Conservation (phyloP, 2,113 vertebrate genomes). For the Malurus alboscapulatus region DNA sequence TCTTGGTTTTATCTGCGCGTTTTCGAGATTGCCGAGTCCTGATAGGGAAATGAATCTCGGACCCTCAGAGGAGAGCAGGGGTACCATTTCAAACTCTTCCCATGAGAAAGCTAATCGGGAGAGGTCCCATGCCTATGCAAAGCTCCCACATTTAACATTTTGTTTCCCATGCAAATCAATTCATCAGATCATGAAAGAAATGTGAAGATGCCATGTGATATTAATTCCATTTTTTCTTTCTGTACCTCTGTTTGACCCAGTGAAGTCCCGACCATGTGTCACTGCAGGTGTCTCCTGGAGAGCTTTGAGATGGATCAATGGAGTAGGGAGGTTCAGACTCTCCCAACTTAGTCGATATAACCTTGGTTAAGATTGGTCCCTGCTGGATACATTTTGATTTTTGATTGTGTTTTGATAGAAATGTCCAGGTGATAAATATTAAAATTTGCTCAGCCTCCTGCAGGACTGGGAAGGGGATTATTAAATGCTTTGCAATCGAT, state of each 20-base stretch:
- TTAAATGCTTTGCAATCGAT: neutral
- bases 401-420: neutral
- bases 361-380: accelerated
- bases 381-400: neutral
- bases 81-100: neutral
- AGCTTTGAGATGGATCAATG: accelerated
- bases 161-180: slow-evolving; percentile 51
- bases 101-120: slow-evolving; percentile 36
- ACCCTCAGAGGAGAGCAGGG: neutral
- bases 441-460: neutral
- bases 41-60: slow-evolving; percentile 18
- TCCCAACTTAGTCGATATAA: accelerated
- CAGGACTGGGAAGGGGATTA: neutral
- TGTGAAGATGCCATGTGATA: neutral
- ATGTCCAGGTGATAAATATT: neutral
- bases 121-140: slow-evolving; percentile 40
- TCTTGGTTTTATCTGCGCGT: slow-evolving; percentile 34
- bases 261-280: accelerated
- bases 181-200: neutral
- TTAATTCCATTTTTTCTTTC: neutral
- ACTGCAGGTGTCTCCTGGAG: neutral
- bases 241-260: neutral
- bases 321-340: neutral
- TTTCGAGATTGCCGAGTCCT: neutral
- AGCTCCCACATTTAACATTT: neutral